Conservation (phyloP, 2,888 invertebrate species). For the Isotomurus palustris region DNA sequence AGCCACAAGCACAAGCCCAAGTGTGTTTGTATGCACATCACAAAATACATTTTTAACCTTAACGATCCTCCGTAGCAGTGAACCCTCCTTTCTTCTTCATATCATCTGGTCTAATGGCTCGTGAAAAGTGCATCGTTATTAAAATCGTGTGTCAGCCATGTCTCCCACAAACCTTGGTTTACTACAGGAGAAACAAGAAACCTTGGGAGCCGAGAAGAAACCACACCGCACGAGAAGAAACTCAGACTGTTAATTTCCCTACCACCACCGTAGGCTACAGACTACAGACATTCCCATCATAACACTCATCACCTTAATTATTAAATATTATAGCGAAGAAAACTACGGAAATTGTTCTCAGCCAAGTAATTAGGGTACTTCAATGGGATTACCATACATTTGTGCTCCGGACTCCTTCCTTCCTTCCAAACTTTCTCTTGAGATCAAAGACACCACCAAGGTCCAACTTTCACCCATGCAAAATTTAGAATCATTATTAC, state of each 20-base stretch:
- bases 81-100: background rate
- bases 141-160: background rate
- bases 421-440: too few species aligned
- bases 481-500: too few species aligned
- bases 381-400: too few species aligned
- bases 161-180: background rate
- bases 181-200: background rate
- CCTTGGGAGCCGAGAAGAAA: background rate
- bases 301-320: too few species aligned
- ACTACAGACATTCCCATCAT: too few species aligned
- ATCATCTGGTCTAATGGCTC: background rate
- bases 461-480: too few species aligned
- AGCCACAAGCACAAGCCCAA: background rate
- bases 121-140: conserved; percentile 1
- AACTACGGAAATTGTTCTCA: background rate
- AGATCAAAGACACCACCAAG: too few species aligned
- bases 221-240: too few species aligned
- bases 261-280: background rate
- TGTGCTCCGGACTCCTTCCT: too few species aligned
- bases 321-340: background rate
- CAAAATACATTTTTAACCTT: conserved; percentile 1
- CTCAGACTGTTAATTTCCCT: too few species aligned
- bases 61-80: background rate
- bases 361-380: too few species aligned
- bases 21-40: background rate